Evolutionary conservation across 1,140 invertebrate genomes (phyloP).

Genomic region (Drosophila lini): DNA sequence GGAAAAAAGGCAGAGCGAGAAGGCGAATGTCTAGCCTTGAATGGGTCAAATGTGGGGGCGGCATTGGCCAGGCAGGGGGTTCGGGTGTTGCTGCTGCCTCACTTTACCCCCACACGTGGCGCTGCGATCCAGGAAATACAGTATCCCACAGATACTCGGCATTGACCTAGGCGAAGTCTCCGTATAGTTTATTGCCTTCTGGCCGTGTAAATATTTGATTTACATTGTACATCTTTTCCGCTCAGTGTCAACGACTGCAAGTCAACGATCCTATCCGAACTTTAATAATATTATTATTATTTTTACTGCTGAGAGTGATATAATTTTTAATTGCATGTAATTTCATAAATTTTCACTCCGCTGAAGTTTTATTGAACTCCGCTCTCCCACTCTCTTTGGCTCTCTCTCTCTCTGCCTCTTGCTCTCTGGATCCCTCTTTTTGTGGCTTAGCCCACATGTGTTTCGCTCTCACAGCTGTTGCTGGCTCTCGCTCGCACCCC

Average conservation of each 20-base stretch:
- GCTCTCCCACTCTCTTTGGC: background rate
- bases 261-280: constrained; percentile 64
- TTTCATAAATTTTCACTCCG: constrained; percentile 69
- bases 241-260: constrained; percentile 71
- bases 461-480: constrained; percentile 61
- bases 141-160: constrained; percentile 22
- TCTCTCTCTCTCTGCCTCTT: background rate
- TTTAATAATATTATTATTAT: constrained; percentile 24
- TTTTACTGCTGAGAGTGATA: constrained; percentile 63
- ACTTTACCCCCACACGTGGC: constrained; percentile 35
- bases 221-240: constrained; percentile 47
- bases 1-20: constrained; percentile 16
- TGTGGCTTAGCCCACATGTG: constrained; percentile 53
- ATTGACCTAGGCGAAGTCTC: constrained; percentile 54
- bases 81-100: background rate
- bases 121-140: constrained; percentile 46
- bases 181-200: constrained; percentile 53
- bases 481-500: constrained; percentile 22
- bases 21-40: constrained; percentile 39
- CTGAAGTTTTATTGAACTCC: constrained; percentile 76
- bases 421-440: background rate
- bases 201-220: constrained; percentile 64
- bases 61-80: background rate
- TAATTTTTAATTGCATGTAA: constrained; percentile 78
- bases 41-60: constrained; percentile 37